Conservation (phyloP, 2,113 vertebrate species). For the Regulus satrapa region DNA sequence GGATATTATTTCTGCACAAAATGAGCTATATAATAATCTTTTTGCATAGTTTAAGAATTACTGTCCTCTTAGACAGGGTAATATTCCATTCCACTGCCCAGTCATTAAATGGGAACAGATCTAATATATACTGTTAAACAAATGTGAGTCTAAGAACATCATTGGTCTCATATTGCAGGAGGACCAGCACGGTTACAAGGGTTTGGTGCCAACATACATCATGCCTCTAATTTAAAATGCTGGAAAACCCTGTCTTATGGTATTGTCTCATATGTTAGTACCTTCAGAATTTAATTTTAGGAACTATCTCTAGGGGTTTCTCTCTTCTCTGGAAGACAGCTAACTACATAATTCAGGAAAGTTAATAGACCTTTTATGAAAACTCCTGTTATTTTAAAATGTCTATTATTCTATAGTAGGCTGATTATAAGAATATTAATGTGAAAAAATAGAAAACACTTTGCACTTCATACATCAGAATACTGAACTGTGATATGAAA, state of each 20-base stretch:
- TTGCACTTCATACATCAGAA: not conserved
- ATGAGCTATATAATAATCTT: not conserved
- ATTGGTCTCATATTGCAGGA: not conserved
- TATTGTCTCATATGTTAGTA: not conserved
- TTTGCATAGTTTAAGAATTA: not conserved
- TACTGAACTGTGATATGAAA: not conserved
- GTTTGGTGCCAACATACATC: not conserved
- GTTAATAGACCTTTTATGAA: not conserved
- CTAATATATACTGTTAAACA: not conserved
- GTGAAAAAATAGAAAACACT: not conserved
- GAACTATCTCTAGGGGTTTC: not conserved
- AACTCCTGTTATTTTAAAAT: not conserved
- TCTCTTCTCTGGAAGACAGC: not conserved
- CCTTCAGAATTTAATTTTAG: not conserved
- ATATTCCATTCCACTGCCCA: not conserved
- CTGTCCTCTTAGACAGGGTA: not conserved
- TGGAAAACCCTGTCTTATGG: not conserved
- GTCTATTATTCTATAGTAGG: not conserved
- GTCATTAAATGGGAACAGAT: not conserved
- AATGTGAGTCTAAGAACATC: not conserved
- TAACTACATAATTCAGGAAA: not conserved
- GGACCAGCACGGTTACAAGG: not conserved
- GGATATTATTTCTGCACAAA: not conserved
- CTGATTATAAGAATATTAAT: not conserved
- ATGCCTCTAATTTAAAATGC: not conserved